phyloP scores from a whole-genome alignment of 2,888 invertebrate species.

The Halictus quadricinctus region DNA sequence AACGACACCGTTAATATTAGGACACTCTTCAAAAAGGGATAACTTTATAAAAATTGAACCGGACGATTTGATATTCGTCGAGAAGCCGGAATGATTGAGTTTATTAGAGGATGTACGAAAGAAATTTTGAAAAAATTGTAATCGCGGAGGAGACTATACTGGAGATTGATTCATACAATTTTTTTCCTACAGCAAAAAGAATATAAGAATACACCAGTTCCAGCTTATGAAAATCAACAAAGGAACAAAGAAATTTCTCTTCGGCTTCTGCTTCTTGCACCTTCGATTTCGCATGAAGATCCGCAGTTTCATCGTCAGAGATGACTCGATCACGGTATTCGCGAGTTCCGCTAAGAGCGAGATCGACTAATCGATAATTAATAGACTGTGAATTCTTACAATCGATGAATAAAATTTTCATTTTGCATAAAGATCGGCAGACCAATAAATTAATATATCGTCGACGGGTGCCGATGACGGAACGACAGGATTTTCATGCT shows the following conservation, averaged over 20 bases:
- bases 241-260: not conserved
- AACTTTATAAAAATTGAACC: not conserved
- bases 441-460: not conserved
- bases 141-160: not conserved
- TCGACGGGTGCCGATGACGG: not conserved
- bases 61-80: not conserved
- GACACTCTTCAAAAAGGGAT: too few relatives aligned
- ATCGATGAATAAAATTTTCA: too few relatives aligned
- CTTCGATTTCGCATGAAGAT: not conserved
- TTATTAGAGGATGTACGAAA: not conserved
- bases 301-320: not conserved
- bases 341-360: not conserved
- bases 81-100: not conserved
- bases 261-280: not conserved
- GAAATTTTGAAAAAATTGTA: not conserved
- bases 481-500: not conserved
- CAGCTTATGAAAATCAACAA: not conserved
- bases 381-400: too few relatives aligned
- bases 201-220: not conserved
- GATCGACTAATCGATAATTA: too few relatives aligned
- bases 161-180: too few relatives aligned
- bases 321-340: not conserved
- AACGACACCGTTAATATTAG: not conserved
- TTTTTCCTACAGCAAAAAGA: not conserved
- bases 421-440: too few relatives aligned